phyloP scores from a whole-genome alignment of 2,888 invertebrate genomes.

The Parnassius mnemosyne region DNA sequence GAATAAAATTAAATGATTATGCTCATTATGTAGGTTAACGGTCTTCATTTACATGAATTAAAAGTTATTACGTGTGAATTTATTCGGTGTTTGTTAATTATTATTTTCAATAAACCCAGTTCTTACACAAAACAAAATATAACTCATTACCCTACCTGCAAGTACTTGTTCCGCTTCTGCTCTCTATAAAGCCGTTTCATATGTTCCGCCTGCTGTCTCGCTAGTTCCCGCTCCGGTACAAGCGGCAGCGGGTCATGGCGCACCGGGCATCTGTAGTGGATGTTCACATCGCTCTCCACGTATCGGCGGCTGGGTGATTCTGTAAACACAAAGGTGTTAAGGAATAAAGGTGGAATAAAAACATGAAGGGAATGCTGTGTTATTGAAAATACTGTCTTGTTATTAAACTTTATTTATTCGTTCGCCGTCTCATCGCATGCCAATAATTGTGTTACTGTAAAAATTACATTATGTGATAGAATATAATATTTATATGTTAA shows the following conservation, averaged over 20 bases:
- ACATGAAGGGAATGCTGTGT: conserved; percentile 11
- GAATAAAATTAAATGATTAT: too few relatives aligned
- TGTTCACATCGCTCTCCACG: conserved; percentile 95
- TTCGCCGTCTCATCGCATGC: too few relatives aligned
- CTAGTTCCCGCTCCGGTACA: conserved; percentile 93
- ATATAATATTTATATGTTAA: too few relatives aligned
- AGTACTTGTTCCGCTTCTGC: conserved; percentile 93
- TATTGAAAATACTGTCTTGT: conserved; percentile 15
- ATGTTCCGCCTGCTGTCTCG: conserved; percentile 92
- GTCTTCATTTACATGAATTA: too few relatives aligned
- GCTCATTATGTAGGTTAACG: too few relatives aligned
- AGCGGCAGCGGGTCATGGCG: conserved; percentile 92
- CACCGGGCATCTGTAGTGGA: conserved; percentile 94
- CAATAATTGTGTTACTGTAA: too few relatives aligned
- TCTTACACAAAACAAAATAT: background rate
- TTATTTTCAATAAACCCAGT: background rate
- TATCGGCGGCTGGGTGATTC: conserved; percentile 91
- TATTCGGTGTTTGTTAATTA: too few relatives aligned
- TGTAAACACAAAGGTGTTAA: conserved; percentile 46
- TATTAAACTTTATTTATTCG: conserved; percentile 2
- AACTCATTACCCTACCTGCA: conserved; percentile 79
- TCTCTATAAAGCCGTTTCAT: conserved; percentile 95
- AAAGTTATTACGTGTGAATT: too few relatives aligned
- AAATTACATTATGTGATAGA: too few relatives aligned
- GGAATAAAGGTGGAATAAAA: conserved; percentile 11